Evolutionary conservation across 2,888 invertebrate genomes (phyloP).

Genomic region (Iphiclides podalirius): DNA sequence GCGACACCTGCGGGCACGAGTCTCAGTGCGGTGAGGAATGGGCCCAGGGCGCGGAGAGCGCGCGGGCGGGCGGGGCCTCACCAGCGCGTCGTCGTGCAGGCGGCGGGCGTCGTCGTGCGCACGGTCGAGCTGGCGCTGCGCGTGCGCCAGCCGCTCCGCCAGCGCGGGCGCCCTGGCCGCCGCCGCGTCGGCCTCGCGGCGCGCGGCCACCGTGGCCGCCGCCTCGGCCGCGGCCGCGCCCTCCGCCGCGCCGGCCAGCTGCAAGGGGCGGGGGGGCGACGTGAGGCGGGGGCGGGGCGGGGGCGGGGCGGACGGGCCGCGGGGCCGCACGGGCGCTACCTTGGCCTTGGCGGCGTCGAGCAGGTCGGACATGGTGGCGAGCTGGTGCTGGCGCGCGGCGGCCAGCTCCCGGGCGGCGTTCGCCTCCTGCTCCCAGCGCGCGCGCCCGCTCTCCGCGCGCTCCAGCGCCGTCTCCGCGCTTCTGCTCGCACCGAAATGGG

Average conservation of each 20-base stretch:
- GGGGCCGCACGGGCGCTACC: too few species aligned
- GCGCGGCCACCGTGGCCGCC: conserved; percentile 57
- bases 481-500: conserved; percentile 39
- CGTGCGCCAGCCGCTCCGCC: conserved; percentile 67
- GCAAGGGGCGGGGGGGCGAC: conserved; percentile 78
- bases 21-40: not conserved
- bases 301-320: conserved; percentile 7
- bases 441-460: conserved; percentile 86
- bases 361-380: conserved; percentile 86
- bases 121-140: conserved; percentile 70
- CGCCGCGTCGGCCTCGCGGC: conserved; percentile 62
- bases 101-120: conserved; percentile 64
- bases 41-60: conserved; percentile 8
- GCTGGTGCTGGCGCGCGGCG: conserved; percentile 88
- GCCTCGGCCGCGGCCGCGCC: conserved; percentile 48
- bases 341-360: conserved; percentile 92
- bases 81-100: conserved; percentile 68
- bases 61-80: conserved; percentile 25
- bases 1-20: conserved; percentile 81
- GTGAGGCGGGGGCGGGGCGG: conserved; percentile 28
- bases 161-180: conserved; percentile 59
- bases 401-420: conserved; percentile 86
- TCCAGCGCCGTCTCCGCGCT: conserved; percentile 86
- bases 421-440: conserved; percentile 86
- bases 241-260: conserved; percentile 50